phyloP scores from a whole-genome alignment of 2,113 vertebrate species.

The Petrocephalus microphthalmus region DNA sequence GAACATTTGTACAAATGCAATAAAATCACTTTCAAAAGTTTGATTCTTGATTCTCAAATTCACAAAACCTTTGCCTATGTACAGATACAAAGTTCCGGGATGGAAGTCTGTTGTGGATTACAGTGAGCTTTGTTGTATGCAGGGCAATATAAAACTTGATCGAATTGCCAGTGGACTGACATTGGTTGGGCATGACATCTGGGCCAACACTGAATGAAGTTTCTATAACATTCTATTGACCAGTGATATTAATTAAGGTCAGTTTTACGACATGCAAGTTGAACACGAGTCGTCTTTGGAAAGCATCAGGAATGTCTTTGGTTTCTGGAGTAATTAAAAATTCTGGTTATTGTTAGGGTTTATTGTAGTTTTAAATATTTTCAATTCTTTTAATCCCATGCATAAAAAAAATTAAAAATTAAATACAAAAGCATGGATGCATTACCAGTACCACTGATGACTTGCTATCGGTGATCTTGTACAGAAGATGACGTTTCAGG shows the following conservation, averaged over 20 bases:
- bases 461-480: neutral
- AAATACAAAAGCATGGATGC: neutral
- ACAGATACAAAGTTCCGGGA: slow-evolving; percentile 17
- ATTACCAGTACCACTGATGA: neutral
- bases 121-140: neutral
- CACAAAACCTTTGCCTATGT: slow-evolving; percentile 17
- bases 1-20: slow-evolving; percentile 34
- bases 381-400: neutral
- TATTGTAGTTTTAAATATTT: neutral
- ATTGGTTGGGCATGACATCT: neutral
- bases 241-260: neutral
- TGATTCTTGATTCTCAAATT: slow-evolving; percentile 2
- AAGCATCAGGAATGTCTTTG: slow-evolving; percentile 15
- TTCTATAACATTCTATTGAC: neutral
- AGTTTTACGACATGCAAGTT: neutral
- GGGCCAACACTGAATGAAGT: neutral
- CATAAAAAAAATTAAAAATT: neutral
- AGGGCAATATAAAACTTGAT: neutral
- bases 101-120: neutral
- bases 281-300: neutral
- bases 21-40: slow-evolving; percentile 26
- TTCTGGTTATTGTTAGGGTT: neutral
- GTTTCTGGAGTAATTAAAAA: neutral
- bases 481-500: neutral
- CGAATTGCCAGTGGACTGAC: neutral